Evolutionary conservation across 2,888 invertebrate species (phyloP).

Genomic region (Cephus pulcher): DNA sequence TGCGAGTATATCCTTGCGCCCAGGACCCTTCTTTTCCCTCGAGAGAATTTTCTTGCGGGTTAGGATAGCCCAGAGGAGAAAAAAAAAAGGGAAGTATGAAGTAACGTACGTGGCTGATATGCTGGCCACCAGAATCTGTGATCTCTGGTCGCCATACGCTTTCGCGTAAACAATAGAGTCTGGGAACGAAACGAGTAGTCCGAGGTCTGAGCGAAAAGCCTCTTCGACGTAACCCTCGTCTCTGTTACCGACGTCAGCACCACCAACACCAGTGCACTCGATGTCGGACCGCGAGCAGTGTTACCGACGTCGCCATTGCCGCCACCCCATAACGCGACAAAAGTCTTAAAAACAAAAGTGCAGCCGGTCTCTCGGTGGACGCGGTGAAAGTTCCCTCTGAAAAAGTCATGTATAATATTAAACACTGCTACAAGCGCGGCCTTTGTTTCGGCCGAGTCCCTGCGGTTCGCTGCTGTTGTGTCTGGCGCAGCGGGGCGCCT

Average conservation of each 20-base stretch:
- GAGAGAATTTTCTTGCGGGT: not conserved
- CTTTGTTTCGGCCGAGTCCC: not conserved
- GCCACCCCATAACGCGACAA: conserved; percentile 1
- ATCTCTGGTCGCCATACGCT: conserved; percentile 2
- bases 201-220: not conserved
- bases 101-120: not conserved
- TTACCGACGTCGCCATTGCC: not conserved
- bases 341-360: conserved; percentile 23
- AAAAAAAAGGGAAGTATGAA: not conserved
- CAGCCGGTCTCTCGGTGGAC: conserved; percentile 21
- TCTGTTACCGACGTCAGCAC: not conserved
- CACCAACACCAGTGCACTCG: not conserved
- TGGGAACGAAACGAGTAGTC: not conserved
- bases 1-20: not conserved
- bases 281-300: not conserved
- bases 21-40: not conserved
- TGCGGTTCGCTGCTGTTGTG: not conserved
- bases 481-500: not conserved
- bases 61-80: not conserved
- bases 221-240: not conserved
- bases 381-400: conserved; percentile 34
- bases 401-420: conserved; percentile 49
- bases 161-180: conserved; percentile 2
- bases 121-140: not conserved
- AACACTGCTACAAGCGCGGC: conserved; percentile 33